phyloP scores from a whole-genome alignment of 2,888 invertebrate genomes.

The Agapostemon virescens region DNA sequence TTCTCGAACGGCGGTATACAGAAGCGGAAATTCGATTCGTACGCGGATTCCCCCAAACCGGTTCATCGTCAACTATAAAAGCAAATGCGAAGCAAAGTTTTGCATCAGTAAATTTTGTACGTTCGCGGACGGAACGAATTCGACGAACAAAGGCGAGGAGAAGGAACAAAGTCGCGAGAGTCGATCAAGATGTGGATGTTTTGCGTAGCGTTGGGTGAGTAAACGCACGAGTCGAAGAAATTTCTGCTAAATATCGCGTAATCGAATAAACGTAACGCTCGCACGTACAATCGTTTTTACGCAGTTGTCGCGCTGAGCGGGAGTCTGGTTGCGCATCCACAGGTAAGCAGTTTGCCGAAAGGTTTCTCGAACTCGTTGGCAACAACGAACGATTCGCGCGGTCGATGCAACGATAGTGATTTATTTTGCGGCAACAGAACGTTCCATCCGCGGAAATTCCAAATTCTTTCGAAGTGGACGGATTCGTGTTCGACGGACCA shows the following conservation, averaged over 20 bases:
- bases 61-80: slow-evolving; percentile 52
- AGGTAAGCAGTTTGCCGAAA: slow-evolving; percentile 40
- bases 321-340: slow-evolving; percentile 37
- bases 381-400: neutral
- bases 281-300: neutral
- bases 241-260: neutral
- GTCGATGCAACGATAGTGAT: neutral
- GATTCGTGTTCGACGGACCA: slow-evolving; percentile 69
- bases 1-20: neutral
- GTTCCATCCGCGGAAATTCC: neutral
- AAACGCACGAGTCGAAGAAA: neutral
- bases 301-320: slow-evolving; percentile 23
- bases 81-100: slow-evolving; percentile 6
- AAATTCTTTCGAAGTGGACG: slow-evolving; percentile 49
- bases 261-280: neutral
- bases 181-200: slow-evolving; percentile 12
- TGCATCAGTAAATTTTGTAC: slow-evolving; percentile 43
- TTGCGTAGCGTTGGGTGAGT: slow-evolving; percentile 31
- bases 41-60: slow-evolving; percentile 7
- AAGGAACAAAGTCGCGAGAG: no score
- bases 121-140: neutral
- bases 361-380: no score
- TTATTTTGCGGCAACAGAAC: no score
- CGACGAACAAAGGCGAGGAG: no score
- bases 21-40: slow-evolving; percentile 17